Evolutionary conservation across 2,797 vertebrate species (phyloP), one percentile per base, ranked within the genome.

Genomic region (Pseudomugil tenellus): DNA sequence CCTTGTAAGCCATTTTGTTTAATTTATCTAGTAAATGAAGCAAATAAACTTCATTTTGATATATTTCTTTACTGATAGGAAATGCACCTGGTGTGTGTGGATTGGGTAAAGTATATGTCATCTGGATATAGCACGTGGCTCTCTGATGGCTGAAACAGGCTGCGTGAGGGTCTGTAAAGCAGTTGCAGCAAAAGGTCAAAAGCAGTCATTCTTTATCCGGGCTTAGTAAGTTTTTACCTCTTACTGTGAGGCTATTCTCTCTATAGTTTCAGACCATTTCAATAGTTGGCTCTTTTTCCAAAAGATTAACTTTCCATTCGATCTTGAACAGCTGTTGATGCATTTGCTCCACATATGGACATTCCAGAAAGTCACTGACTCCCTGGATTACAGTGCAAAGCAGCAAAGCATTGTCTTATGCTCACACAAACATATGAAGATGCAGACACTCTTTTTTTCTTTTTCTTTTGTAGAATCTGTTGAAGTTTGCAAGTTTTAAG

Each of bases 261-360:
- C 87, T 58, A 70, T 72, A 78, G 79, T 85, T 84, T 82, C 81
- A 79, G 74, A 85, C 63, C 69, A 34, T 89, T 91, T 86, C 70
- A 91, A 60, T 85, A 70, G 76, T 81, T 88, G 84, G 83, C 82
- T 85, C 63, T 70, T 77, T 74, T 85, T 81, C 83, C 64, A 83
- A 88, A 83, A 80, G 72, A 85, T 84, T 80, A 76, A 83, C 81
- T 91, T 91, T 85, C 85, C 79, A 59, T 58, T 62, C 76, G 78
- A 70, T 87, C 58, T 75, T 69, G 67, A 86, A 80, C 88, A 91
- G 89, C 87, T 93, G 92, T 79, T 90, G 81, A 87, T 85, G 82
- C 64, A 79, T 76, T 91, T 83, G 79, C 72, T 84, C 67, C 63
- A 58, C 84, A 84, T 80, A 85, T 75, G 84, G 86, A 92, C 91